Percentiles rank a stretch among this genome's conserved stretches.
Conservation (phyloP, 2,113 vertebrate species). For the Herpetotheres cachinnans region DNA sequence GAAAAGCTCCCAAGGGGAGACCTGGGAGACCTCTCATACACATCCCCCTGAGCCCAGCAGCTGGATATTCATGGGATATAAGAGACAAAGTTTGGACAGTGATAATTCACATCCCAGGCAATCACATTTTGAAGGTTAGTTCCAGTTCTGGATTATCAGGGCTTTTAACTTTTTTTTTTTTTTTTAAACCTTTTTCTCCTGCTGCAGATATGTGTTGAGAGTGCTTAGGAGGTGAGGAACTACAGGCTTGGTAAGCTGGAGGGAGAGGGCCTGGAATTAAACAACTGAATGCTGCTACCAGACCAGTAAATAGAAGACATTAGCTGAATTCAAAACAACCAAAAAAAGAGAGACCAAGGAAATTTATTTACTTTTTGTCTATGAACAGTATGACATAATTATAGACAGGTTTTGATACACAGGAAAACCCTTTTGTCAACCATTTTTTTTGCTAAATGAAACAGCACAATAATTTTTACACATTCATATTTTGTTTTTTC, state of each 20-base stretch:
- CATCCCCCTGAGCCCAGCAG: background rate
- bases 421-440: slow-evolving; percentile 90
- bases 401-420: slow-evolving; percentile 93
- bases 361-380: slow-evolving; percentile 81
- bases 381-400: slow-evolving; percentile 91
- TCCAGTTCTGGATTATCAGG: background rate
- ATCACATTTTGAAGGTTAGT: background rate
- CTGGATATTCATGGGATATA: background rate
- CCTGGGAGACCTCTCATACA: background rate
- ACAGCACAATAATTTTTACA: slow-evolving; percentile 95
- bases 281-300: background rate
- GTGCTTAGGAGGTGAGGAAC: background rate
- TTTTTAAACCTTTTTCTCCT: background rate
- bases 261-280: background rate
- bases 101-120: background rate
- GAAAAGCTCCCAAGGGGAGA: background rate
- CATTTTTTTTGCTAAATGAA: slow-evolving; percentile 90
- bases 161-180: background rate
- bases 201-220: background rate
- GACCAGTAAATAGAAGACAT: background rate
- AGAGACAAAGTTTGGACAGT: background rate
- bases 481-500: slow-evolving; percentile 61
- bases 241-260: background rate
- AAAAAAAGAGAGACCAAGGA: slow-evolving; percentile 55
- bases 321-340: background rate